Percentiles rank a stretch among this genome's conserved stretches.
Evolutionary conservation across 2,797 vertebrate species (phyloP).

Genomic region (Gallinago stenura): DNA sequence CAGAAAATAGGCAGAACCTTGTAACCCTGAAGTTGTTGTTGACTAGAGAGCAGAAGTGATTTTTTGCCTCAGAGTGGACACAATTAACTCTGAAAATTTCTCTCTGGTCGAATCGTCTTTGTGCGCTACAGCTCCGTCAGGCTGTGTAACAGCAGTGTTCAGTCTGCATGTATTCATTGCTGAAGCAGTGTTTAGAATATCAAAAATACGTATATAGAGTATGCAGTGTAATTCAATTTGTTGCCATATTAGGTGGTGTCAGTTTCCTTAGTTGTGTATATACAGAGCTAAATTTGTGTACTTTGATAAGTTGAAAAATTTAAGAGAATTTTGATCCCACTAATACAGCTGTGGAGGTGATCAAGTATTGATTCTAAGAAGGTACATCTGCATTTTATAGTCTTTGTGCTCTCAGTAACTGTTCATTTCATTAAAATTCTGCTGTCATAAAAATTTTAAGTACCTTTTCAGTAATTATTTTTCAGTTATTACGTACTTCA

Average conservation of each 20-base stretch:
- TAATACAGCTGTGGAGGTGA: neutral
- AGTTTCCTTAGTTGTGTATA: neutral
- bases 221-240: neutral
- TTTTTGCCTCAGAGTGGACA: neutral
- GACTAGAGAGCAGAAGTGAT: neutral
- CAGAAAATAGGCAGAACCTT: neutral
- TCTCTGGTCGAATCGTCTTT: neutral
- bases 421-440: neutral
- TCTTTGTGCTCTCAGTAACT: neutral
- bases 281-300: neutral
- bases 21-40: neutral
- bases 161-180: neutral
- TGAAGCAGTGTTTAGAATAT: neutral
- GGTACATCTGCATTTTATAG: neutral
- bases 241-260: neutral
- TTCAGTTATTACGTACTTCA: neutral
- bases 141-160: neutral
- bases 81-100: neutral
- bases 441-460: neutral
- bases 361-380: neutral
- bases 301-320: neutral
- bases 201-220: neutral
- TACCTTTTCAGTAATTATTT: neutral
- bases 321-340: neutral
- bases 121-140: neutral